These are phyloP conservation scores for Drosophila tripunctata DNA, from an alignment of 2,888 invertebrate species.

Conservation along the genomic window DNA sequence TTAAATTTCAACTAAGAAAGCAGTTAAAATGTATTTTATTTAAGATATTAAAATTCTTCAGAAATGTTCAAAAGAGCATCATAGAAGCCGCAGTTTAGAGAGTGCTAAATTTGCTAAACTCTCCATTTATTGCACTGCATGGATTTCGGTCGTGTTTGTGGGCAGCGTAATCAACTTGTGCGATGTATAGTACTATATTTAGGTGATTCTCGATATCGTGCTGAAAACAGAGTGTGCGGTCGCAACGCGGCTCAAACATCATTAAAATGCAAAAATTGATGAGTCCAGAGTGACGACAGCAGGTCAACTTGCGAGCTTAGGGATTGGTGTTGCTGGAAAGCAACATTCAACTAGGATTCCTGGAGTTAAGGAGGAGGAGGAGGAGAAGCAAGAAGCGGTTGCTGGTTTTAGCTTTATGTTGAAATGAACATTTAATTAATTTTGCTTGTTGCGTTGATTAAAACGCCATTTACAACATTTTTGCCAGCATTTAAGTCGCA, in stretches of 20 bases:
- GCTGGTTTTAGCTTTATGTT: slow-evolving; percentile 9
- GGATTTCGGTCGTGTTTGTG: slow-evolving; percentile 36
- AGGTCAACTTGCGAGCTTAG: slow-evolving; percentile 24
- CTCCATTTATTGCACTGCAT: not conserved
- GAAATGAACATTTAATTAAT: slow-evolving; percentile 73
- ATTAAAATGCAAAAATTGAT: slow-evolving; percentile 78
- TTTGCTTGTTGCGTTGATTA: slow-evolving; percentile 67
- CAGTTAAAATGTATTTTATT: too few relatives aligned
- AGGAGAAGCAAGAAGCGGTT: not conserved
- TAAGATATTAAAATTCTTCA: too few relatives aligned
- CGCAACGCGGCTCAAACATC: slow-evolving; percentile 66
- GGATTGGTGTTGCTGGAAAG: not conserved
- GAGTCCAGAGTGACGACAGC: slow-evolving; percentile 36
- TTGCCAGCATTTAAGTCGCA: slow-evolving; percentile 51
- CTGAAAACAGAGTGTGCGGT: slow-evolving; percentile 18
- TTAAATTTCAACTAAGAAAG: too few relatives aligned
- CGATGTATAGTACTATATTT: too few relatives aligned
- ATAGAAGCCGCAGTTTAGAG: not conserved
- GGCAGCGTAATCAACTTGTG: slow-evolving; percentile 21
- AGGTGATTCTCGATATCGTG: slow-evolving; percentile 5
- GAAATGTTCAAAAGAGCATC: too few relatives aligned
- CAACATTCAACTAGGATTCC: too few relatives aligned
- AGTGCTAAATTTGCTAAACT: not conserved
- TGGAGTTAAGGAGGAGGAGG: not conserved
- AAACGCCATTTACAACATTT: slow-evolving; percentile 67